These are phyloP conservation scores for Corythoichthys intestinalis DNA, from an alignment of 2,113 vertebrate species.

Conservation along the genomic window DNA sequence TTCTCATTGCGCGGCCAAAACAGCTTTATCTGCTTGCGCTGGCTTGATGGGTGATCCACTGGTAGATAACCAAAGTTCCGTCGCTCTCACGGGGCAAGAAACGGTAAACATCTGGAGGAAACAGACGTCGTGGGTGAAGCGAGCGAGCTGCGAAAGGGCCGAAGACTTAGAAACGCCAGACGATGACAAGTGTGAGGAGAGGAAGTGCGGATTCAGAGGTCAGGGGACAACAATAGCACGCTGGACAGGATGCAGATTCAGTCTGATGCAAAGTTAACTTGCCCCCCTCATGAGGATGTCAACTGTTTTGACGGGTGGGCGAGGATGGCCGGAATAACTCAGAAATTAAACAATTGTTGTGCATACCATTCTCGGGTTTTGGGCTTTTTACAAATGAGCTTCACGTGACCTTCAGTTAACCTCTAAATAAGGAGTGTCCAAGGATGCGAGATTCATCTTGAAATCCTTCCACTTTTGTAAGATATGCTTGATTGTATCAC, in stretches of 20 bases:
- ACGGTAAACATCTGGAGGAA: slow-evolving; percentile 55
- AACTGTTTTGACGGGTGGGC: slow-evolving; percentile 13
- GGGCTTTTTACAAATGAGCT: neutral
- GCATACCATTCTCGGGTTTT: too few species aligned
- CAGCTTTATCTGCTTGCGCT: slow-evolving; percentile 14
- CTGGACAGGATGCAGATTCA: slow-evolving; percentile 66
- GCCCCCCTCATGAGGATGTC: slow-evolving; percentile 48
- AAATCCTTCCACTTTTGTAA: too few species aligned
- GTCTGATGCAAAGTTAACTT: slow-evolving; percentile 1
- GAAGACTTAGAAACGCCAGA: too few species aligned
- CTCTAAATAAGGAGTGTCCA: neutral
- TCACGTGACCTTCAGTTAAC: neutral
- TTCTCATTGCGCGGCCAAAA: slow-evolving; percentile 17
- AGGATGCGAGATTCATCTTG: too few species aligned
- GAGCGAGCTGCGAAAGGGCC: too few species aligned
- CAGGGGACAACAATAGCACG: slow-evolving; percentile 42
- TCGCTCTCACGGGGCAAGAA: slow-evolving; percentile 36
- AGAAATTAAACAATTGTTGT: neutral
- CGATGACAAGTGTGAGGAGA: slow-evolving; percentile 25
- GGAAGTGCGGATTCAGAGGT: slow-evolving; percentile 25
- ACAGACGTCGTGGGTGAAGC: slow-evolving; percentile 5
- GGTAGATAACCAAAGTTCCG: slow-evolving; percentile 45
- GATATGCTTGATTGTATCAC: too few species aligned
- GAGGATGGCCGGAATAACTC: neutral
- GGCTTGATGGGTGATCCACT: slow-evolving; percentile 39